Evolutionary conservation across 2,113 vertebrate genomes (phyloP), one percentile per base, ranked within the genome.

Genomic region (Hippocampus abdominalis): DNA sequence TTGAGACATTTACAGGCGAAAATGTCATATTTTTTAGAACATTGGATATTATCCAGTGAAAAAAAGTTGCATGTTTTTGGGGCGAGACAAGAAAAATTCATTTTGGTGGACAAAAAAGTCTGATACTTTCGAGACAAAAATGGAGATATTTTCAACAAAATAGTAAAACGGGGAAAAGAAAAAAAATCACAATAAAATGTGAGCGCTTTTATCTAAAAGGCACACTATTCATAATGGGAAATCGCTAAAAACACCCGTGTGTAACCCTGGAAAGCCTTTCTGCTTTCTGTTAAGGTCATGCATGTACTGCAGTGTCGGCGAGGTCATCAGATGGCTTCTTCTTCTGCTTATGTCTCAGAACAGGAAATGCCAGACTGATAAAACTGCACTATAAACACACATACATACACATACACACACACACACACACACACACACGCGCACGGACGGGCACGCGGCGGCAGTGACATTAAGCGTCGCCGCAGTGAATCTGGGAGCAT

Each of bases 401-500:
- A 16, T 20, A 32, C 29, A 32, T 4, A n/a, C 61, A 42, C 32
- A 42, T 36, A 64, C 36, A 13, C 39, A n/a, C 39, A n/a, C 21
- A 11, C 32, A 21, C 57, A n/a, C 56, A 59, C 54, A 57, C n/a
- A 61, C 29, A 62, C 40, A 64, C 44, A 48, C 64, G 29, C 42
- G 20, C 64, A 29, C 64, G 2, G 13, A 27, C 23, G 2, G 8
- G 20, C 65, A 66, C 18, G 21, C 20, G n/a, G 29, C 9, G 44
- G 44, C 48, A 7, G 48, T 67, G 65, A 67, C 65, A 67, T 67
- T 67, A 51, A 29, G 20, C 27, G 29, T 67, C 48, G 27, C 27
- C 4, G 65, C 65, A 12, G 65, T 53, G 65, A 67, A 51, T 67
- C 65, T 67, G 65, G 65, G 48, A 53, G 65, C 65, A 67, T 53